Evolutionary conservation across 2,797 vertebrate genomes (phyloP), one percentile per base, ranked within the genome.

Genomic region (Garrulus glandarius): DNA sequence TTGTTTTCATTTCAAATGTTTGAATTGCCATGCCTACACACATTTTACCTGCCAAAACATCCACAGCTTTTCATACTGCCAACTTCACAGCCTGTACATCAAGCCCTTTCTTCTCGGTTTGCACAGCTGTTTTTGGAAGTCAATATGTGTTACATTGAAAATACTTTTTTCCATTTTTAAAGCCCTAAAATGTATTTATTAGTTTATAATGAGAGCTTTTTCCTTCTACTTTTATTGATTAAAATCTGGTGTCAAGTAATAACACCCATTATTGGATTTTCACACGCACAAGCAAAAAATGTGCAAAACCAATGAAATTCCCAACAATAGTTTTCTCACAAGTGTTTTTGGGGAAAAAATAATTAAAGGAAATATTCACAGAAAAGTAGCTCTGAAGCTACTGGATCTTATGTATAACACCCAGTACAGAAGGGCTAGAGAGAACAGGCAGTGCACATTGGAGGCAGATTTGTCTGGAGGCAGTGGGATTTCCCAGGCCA

Each of bases 41-140:
- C 64, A 34, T 41, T 15, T 23, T 41, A 80, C 63, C 50, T 85
- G 87, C 72, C 81, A 89, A 81, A 89, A 85, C 67, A 94, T 44
- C 71, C 79, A 49, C 46, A 52, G 64, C 24, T 80, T 76, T 78
- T 64, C 50, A 43, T 15, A 46, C 30, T 85, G 75, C 60, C 79
- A 87, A 34, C 30, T 83, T 87, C 5, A 75, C 1, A 1, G 69
- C 26, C 78, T 9, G 2, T 74, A 57, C 26, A 78, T 84, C 84
- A 91, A 71, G 37, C 13, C 18, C 29, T 84, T 91, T 77, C 36
- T 70, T 74, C 49, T 64, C 6, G 2, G 34, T 87, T 93, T 70
- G 57, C 39, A 29, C 16, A 27, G 72, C 53, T 83, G 18, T 77
- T 93, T 77, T 75, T 77, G 75, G 65, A 74, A 93, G 32, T 37